Percentiles rank a stretch among this genome's conserved stretches.
Conservation (phyloP, 2,113 vertebrate genomes). For the Nothocercus julius region DNA sequence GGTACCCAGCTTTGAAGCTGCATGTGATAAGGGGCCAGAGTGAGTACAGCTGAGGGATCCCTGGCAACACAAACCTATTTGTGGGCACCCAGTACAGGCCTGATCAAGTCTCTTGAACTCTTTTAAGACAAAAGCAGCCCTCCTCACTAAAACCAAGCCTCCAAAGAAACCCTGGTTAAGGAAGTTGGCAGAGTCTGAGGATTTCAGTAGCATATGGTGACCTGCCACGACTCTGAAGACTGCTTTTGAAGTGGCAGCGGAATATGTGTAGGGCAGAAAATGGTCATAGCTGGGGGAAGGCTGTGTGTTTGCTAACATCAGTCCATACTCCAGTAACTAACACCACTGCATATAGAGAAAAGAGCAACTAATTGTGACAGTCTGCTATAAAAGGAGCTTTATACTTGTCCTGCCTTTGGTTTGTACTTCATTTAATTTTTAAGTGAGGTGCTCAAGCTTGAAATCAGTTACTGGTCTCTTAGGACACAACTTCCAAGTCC, state of each 20-base stretch:
- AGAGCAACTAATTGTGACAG: background rate
- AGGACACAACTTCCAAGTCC: background rate
- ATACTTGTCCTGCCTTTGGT: background rate
- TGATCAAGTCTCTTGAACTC: background rate
- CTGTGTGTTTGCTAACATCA: background rate
- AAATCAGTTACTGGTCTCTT: background rate
- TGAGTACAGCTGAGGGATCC: background rate
- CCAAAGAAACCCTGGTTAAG: background rate
- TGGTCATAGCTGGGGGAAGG: background rate
- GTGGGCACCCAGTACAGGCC: background rate
- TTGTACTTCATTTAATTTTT: background rate
- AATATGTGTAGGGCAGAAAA: background rate
- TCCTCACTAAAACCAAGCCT: background rate
- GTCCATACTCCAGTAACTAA: background rate
- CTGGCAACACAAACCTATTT: background rate
- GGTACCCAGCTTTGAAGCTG: background rate
- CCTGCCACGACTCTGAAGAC: background rate
- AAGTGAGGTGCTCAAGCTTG: background rate
- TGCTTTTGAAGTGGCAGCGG: background rate
- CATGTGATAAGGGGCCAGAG: accelerated
- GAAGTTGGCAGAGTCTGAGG: background rate
- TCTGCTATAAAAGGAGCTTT: background rate
- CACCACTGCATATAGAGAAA: background rate
- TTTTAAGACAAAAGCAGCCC: background rate
- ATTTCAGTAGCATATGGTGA: background rate